Conservation (phyloP, 1,140 invertebrate genomes). For the Ceratina australensis region DNA sequence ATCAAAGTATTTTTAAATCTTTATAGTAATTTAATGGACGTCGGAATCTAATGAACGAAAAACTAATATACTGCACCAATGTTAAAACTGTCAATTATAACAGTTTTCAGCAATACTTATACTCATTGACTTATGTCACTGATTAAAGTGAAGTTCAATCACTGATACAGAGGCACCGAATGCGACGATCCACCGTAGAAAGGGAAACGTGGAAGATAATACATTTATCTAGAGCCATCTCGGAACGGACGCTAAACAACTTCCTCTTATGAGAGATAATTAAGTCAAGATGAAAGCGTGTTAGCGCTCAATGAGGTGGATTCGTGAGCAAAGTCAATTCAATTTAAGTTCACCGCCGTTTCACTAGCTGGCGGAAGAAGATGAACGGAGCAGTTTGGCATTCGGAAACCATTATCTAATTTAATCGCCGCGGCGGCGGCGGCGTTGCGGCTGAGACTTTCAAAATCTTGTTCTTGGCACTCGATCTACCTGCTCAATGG, state of each 20-base stretch:
- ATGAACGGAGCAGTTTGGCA: not conserved
- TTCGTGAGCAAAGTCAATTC: not conserved
- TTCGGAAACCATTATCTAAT: slow-evolving; percentile 26
- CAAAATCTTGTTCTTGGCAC: slow-evolving; percentile 40
- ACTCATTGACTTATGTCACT: too few species aligned
- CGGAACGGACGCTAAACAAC: not conserved
- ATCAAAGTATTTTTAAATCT: too few species aligned
- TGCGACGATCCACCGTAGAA: too few species aligned
- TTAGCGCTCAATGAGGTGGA: not conserved
- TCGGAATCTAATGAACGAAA: too few species aligned
- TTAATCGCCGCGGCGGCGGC: slow-evolving; percentile 13
- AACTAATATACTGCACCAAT: too few species aligned
- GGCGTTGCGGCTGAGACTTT: slow-evolving; percentile 20
- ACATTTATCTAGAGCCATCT: not conserved
- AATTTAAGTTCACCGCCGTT: not conserved
- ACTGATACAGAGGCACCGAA: too few species aligned
- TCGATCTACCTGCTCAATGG: slow-evolving; percentile 19
- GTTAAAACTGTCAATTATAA: too few species aligned
- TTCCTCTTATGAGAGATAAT: slow-evolving; percentile 3
- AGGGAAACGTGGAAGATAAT: not conserved
- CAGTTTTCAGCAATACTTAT: too few species aligned
- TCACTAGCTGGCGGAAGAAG: slow-evolving; percentile 16
- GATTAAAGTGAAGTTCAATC: too few species aligned
- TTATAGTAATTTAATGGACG: too few species aligned
- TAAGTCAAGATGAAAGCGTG: not conserved